These are phyloP conservation scores for Epinephelus lanceolatus DNA, from an alignment of 2,113 vertebrate species.

Conservation along the genomic window DNA sequence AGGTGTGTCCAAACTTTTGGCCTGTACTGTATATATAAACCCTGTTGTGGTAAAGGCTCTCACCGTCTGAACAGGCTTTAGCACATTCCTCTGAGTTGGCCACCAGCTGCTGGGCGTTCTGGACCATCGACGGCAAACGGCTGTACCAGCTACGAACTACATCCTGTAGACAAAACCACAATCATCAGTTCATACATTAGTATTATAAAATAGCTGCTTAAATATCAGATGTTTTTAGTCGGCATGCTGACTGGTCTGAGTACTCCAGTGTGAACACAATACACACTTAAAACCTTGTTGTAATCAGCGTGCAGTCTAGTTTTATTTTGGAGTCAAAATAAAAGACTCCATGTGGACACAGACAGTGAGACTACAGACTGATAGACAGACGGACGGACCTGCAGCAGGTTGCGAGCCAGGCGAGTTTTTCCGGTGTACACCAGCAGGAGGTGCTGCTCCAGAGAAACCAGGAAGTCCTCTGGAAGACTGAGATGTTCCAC, in stretches of 20 bases:
- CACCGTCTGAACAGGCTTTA: constrained; percentile 87
- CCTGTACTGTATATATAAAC: too few relatives aligned
- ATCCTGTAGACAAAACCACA: constrained; percentile 82
- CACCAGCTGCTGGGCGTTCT: constrained; percentile 87
- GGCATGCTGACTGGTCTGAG: too few relatives aligned
- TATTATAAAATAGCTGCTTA: too few relatives aligned
- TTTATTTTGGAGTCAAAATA: too few relatives aligned
- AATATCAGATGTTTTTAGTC: too few relatives aligned
- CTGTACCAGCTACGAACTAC: constrained; percentile 96
- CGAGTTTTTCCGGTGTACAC: constrained; percentile 97
- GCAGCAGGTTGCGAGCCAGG: constrained; percentile 95
- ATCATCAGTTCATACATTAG: too few relatives aligned
- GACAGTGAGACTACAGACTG: not conserved
- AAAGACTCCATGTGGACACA: too few relatives aligned
- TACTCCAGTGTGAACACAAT: too few relatives aligned
- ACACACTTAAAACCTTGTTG: too few relatives aligned
- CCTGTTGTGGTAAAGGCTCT: not conserved
- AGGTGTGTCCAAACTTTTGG: too few relatives aligned
- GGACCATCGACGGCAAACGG: constrained; percentile 86
- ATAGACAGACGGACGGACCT: constrained; percentile 81
- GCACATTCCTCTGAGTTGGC: constrained; percentile 89
- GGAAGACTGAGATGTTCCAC: constrained; percentile 87
- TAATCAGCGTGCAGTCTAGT: too few relatives aligned
- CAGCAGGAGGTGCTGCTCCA: constrained; percentile 91
- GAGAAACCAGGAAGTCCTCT: constrained; percentile 81